Conservation (phyloP, 2,797 vertebrate species). For the Ispidina picta region DNA sequence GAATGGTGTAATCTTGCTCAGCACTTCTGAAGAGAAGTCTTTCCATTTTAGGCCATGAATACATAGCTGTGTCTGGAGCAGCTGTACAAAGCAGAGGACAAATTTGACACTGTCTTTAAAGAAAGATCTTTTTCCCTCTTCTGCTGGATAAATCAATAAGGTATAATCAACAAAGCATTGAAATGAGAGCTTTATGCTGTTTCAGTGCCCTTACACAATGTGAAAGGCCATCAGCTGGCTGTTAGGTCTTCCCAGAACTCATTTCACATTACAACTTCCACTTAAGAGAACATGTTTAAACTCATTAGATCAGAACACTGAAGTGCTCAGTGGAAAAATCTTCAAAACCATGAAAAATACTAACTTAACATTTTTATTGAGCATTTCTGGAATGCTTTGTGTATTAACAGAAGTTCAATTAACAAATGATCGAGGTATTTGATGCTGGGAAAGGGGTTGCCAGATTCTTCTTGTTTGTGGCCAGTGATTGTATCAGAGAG, state of each 20-base stretch:
- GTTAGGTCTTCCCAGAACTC: neutral
- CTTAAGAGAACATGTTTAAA: neutral
- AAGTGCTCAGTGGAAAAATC: neutral
- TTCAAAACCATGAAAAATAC: neutral
- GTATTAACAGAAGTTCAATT: neutral
- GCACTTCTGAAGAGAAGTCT: neutral
- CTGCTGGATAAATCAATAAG: neutral
- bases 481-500: neutral
- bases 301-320: neutral
- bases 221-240: neutral
- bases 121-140: neutral
- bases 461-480: neutral
- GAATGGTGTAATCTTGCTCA: neutral
- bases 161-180: neutral
- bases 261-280: neutral
- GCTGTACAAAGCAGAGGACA: neutral
- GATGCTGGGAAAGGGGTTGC: neutral
- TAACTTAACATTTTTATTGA: neutral
- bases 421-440: rapidly evolving
- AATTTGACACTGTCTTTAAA: neutral
- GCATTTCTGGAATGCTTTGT: neutral
- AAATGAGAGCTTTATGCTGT: neutral
- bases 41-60: slow-evolving; percentile 48
- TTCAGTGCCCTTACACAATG: neutral
- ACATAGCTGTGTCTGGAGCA: neutral